Evolutionary conservation across 2,113 vertebrate genomes (phyloP), one percentile per base, ranked within the genome.

Genomic region (Clarias magur): DNA sequence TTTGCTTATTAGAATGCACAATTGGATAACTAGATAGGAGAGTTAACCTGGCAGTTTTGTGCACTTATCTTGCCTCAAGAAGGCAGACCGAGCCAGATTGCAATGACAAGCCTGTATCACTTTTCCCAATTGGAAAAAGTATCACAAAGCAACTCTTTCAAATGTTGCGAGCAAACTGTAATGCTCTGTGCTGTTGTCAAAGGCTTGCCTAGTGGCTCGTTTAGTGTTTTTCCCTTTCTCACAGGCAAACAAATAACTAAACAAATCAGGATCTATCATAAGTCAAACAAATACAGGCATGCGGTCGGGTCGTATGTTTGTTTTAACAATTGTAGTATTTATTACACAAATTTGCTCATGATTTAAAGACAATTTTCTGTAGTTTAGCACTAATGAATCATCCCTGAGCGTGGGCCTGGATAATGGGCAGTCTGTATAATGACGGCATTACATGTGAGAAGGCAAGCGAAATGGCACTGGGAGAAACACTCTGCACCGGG

Each of bases 201-300:
- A 87, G 53, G 79, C 83, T 78, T 67, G 72, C 68, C 70, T 65
- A n/a, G 38, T 65, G 60, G 63, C 30, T 60, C 17, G 38, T 48
- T 72, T 75, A 15, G 59, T 57, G 53, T 53, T 15, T 83, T 87
- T 81, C 75, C 76, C 87, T 68, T 48, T 59, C 84, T 90, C 79
- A 76, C 78, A 83, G 83, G 84, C 91, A 87, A 67, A 92, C 89
- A 88, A 87, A 90, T 89, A 92, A 89, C 88, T 90, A 92, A 91
- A 89, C 88, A 85, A 84, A 91, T 90, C 91, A 84, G 90, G 88
- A 10, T 86, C 86, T 86, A 88, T 87, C 89, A 80, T 27, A 91
- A 90, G 87, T 62, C 85, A 75, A 88, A 89, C 87, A 90, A 90
- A 91, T 62, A 85, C 80, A 53, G 57, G 76, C 25, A 21, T 56